Conservation (phyloP, 2,888 invertebrate genomes). For the Trissolcus japonicus region DNA sequence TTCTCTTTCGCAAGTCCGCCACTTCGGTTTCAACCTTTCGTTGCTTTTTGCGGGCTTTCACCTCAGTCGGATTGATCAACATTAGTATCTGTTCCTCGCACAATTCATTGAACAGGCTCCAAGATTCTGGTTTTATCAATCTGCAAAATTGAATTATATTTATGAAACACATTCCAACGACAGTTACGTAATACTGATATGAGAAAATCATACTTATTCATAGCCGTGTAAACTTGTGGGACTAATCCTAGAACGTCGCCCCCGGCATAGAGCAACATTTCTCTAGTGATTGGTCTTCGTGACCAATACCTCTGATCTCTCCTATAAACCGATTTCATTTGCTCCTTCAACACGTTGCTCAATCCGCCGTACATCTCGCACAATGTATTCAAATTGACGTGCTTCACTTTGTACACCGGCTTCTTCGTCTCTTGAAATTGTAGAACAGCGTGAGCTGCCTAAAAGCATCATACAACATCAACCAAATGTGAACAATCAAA, state of each 20-base stretch:
- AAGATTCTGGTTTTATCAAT: constrained; percentile 84
- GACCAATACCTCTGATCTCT: constrained; percentile 94
- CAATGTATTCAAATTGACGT: constrained; percentile 92
- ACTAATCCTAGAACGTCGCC: constrained; percentile 92
- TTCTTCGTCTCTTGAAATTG: constrained; percentile 92
- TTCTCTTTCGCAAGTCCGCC: constrained; percentile 88
- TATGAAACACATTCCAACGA: neutral
- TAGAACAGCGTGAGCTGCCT: constrained; percentile 93
- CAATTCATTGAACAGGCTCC: constrained; percentile 86
- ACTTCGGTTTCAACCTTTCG: constrained; percentile 94
- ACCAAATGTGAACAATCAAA: neutral
- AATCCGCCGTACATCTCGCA: constrained; percentile 93
- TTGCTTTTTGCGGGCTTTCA: constrained; percentile 91
- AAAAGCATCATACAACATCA: neutral
- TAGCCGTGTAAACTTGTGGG: constrained; percentile 87
- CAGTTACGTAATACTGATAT: too few species aligned
- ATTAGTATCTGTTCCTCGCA: constrained; percentile 89
- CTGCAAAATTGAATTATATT: constrained; percentile 68
- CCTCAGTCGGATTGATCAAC: constrained; percentile 90
- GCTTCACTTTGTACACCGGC: constrained; percentile 96
- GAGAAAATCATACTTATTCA: constrained; percentile 77
- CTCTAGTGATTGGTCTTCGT: constrained; percentile 89
- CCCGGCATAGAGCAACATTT: constrained; percentile 94
- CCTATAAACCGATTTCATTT: constrained; percentile 89
- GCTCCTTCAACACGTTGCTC: constrained; percentile 93